Evolutionary conservation across 2,113 vertebrate species (phyloP), one percentile per base, ranked within the genome.

Genomic region (Rhabdornis inornatus): DNA sequence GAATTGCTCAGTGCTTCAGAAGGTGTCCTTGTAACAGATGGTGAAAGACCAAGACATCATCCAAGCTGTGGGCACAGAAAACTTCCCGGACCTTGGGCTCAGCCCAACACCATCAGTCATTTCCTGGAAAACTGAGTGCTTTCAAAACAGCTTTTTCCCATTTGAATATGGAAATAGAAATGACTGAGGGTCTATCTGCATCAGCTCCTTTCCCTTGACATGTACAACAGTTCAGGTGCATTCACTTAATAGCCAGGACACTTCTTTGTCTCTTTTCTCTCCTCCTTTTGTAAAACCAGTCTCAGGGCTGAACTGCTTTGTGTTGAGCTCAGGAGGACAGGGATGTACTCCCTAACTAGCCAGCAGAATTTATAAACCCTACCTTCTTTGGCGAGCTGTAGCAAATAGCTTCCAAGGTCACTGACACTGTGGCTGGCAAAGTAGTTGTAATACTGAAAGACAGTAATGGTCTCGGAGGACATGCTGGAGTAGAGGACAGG

Each of bases 371-470:
- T 53, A 44, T 45, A 40, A 7, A 71, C 14, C 92, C 56, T 97
- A 99, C 99, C 99, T 97, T 99, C 99, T 97, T 98, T 98, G 83
- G 99, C 98, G 6, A 99, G 97, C 84, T 98, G 98, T 85, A 98
- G 96, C 96, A 99, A 97, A 88, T 99, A 98, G 39, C 97, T 98
- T 96, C 98, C 98, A 88, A 99, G 98, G 97, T 99, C 98, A 30
- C 86, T 97, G 23, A 99, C 97, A 4, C 97, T 97, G 33, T 98
- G 98, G 80, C 98, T 98, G 21, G 98, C 86, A 78, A 99, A 98
- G 93, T 99, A 99, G 79, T 96, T 96, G 96, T 99, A 98, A 87
- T 99, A 99, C 97, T 99, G 99, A 95, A 99, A 99, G 86, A 99
- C 98, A 0, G 99, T 99, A 55, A 99, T 96, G 80, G 99, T 98